Evolutionary conservation across 2,888 invertebrate species (phyloP).

Genomic region (Sturmia bella): DNA sequence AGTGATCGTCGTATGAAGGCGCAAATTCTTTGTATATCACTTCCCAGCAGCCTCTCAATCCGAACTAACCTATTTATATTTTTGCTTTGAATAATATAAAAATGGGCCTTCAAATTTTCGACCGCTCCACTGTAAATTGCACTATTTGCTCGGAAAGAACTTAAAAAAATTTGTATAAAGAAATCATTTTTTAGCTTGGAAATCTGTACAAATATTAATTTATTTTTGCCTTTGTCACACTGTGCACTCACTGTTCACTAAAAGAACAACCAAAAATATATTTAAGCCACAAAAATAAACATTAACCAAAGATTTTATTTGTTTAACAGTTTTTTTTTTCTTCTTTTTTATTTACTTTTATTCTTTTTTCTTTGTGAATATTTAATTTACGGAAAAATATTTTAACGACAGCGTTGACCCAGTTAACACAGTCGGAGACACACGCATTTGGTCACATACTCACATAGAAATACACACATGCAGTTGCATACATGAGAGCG

Average conservation of each 20-base stretch:
- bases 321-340: conserved; percentile 62
- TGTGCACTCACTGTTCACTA: conserved; percentile 17
- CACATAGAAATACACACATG: neutral
- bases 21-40: no score
- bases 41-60: no score
- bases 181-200: no score
- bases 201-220: neutral
- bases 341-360: conserved; percentile 43
- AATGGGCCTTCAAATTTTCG: no score
- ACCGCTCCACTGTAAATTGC: no score
- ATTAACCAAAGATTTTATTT: conserved; percentile 66
- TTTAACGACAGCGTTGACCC: conserved; percentile 70
- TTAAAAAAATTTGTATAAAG: no score
- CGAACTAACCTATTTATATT: no score
- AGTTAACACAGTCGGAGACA: conserved; percentile 55
- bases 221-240: conserved; percentile 12
- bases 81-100: no score
- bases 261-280: conserved; percentile 14
- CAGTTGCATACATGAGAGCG: conserved; percentile 38
- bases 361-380: conserved; percentile 58
- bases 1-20: no score
- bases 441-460: conserved; percentile 39
- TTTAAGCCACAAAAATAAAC: conserved; percentile 55
- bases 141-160: no score
- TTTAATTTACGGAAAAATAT: conserved; percentile 70